phyloP scores from a whole-genome alignment of 2,797 vertebrate genomes.

The Vultur gryphus region DNA sequence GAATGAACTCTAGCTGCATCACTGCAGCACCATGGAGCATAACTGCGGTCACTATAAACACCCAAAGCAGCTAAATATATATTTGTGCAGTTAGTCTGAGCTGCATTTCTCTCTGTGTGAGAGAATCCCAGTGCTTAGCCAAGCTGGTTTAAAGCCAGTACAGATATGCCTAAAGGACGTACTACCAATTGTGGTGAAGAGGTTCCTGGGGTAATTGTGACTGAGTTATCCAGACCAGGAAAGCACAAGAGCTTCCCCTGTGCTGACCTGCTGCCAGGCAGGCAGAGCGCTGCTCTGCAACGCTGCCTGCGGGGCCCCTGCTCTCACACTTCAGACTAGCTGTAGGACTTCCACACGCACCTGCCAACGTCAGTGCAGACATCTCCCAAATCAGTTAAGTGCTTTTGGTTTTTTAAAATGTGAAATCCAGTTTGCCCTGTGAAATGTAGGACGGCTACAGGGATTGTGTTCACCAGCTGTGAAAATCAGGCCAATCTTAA shows the following conservation, averaged over 20 bases:
- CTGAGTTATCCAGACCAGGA: neutral
- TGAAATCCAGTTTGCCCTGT: neutral
- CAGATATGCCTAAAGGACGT: neutral
- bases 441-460: rapidly evolving
- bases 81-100: neutral
- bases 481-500: neutral
- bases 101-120: neutral
- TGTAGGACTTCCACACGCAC: neutral
- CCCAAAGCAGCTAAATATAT: neutral
- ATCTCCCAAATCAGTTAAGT: neutral
- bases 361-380: rapidly evolving
- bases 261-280: rapidly evolving
- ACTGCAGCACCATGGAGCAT: neutral
- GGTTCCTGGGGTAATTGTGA: neutral
- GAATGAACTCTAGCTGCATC: no score
- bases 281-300: neutral
- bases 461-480: neutral
- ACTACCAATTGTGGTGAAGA: neutral
- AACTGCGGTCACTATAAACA: neutral
- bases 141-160: neutral
- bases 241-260: neutral
- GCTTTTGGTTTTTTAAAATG: neutral
- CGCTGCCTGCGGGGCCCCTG: neutral
- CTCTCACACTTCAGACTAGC: rapidly evolving
- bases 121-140: neutral